Evolutionary conservation across 2,888 invertebrate species (phyloP), one percentile per base, ranked within the genome.

Genomic region (Agrilus mali): DNA sequence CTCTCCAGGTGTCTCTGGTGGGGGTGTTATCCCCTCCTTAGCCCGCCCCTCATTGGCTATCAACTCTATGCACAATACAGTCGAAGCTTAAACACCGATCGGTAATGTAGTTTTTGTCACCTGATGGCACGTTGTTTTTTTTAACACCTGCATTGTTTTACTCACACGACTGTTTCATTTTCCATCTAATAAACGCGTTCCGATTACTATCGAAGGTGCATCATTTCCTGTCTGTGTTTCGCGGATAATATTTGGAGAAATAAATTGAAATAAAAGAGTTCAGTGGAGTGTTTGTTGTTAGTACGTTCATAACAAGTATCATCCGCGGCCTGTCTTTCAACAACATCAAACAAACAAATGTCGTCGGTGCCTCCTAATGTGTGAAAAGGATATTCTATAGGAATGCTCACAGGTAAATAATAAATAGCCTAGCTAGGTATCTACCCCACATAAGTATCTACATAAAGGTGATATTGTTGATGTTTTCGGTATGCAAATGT

Each of bases 11-110:
- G 61, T 57, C 53, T 53, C 52, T 55, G 55, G 63, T 58, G 61
- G 63, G 62, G 60, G 60, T 56, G 56, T 54, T 56, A 63, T 62
- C 66, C 67, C 66, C 65, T 57, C 65, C 60, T 52, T 55, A 63
- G 58, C 60, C 65, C 65, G 65, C 65, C 66, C 64, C 65, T 64
- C 63, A 64, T 64, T 65, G 65, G 63, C 64, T 64, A 62, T 64
- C 63, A 64, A 64, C 62, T 63, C 61, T 64, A 65, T 60, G 63
- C 63, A 64, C 61, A 63, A 64, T 64, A 64, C 66, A 67, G 67
- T 67, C 61, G 62, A 65, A 65, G 66, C 60, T 59, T 60, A 60
- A 62, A 63, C 61, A 57, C 59, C 63, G 63, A 60, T 60, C 61
- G 61, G 64, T 63, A 58, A 67, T 63, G 66, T 65, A 65, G 66